phyloP scores from a whole-genome alignment of 2,888 invertebrate genomes.

The Boloria euphrosyne region DNA sequence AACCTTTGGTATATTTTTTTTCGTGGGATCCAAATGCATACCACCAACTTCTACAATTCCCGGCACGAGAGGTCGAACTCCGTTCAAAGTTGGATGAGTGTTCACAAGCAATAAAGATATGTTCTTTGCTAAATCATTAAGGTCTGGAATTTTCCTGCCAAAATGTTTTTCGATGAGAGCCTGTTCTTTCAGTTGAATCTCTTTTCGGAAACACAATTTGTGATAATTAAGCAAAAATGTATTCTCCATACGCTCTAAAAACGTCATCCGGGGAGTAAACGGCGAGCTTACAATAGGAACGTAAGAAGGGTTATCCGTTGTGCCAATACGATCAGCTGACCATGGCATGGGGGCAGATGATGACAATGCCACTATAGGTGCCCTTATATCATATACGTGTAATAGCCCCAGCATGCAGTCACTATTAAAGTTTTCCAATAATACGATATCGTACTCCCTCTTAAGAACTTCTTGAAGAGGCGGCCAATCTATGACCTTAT shows the following conservation, averaged over 20 bases:
- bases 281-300: constrained; percentile 79
- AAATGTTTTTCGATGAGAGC: constrained; percentile 56
- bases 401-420: constrained; percentile 85
- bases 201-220: constrained; percentile 61
- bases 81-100: constrained; percentile 4
- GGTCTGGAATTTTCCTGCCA: constrained; percentile 3
- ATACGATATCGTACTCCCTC: constrained; percentile 82
- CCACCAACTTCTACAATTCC: constrained; percentile 85
- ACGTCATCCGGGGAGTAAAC: constrained; percentile 73
- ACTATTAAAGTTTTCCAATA: constrained; percentile 84
- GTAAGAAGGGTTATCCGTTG: constrained; percentile 61
- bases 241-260: constrained; percentile 73
- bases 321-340: constrained; percentile 54
- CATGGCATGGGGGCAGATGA: constrained; percentile 83
- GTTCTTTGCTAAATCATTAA: constrained; percentile 3
- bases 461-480: constrained; percentile 62
- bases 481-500: constrained; percentile 61
- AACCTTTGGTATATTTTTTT: not conserved
- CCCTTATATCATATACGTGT: constrained; percentile 74
- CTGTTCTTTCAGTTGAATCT: constrained; percentile 62
- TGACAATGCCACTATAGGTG: constrained; percentile 81
- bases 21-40: constrained; percentile 1
- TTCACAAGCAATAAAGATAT: not conserved
- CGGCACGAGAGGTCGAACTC: constrained; percentile 56
- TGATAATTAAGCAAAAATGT: constrained; percentile 55